Conservation (phyloP, 2,797 vertebrate genomes). For the Heteromormyrus szaboi region DNA sequence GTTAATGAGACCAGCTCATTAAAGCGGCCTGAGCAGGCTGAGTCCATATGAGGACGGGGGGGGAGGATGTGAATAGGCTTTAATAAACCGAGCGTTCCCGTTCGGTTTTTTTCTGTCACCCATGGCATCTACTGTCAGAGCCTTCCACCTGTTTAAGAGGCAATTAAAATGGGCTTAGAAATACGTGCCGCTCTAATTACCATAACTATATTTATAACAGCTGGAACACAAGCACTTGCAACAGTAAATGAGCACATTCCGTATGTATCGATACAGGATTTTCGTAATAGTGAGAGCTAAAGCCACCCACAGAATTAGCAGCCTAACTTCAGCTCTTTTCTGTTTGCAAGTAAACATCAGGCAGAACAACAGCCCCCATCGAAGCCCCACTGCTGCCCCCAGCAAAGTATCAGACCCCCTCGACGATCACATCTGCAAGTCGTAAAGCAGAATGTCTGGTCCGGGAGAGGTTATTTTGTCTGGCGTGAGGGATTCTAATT, state of each 20-base stretch:
- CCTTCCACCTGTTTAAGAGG: slow-evolving; percentile 18
- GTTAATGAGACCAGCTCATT: slow-evolving; percentile 6
- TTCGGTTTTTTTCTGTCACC: not conserved
- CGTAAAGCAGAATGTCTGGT: not conserved
- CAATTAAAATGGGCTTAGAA: slow-evolving; percentile 16
- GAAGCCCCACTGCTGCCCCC: not conserved
- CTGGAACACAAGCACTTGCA: not conserved
- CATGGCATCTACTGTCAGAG: slow-evolving; percentile 31
- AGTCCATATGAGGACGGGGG: not conserved
- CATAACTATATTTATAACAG: slow-evolving; percentile 26
- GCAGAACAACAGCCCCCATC: slow-evolving; percentile 17
- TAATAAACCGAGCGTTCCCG: not conserved
- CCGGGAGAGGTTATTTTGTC: not conserved
- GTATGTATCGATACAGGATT: not conserved
- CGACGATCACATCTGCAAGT: not conserved
- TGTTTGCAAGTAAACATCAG: not conserved
- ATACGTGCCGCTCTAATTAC: not conserved
- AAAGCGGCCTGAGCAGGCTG: not conserved
- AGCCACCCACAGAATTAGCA: not conserved
- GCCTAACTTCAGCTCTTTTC: not conserved
- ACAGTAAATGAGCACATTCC: not conserved
- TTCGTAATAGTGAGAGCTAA: not conserved
- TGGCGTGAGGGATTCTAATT: not conserved
- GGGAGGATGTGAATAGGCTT: not conserved
- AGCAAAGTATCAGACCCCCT: not conserved